These are phyloP conservation scores for Rhagoletis pomonella DNA, from an alignment of 1,140 invertebrate species.

Conservation along the genomic window DNA sequence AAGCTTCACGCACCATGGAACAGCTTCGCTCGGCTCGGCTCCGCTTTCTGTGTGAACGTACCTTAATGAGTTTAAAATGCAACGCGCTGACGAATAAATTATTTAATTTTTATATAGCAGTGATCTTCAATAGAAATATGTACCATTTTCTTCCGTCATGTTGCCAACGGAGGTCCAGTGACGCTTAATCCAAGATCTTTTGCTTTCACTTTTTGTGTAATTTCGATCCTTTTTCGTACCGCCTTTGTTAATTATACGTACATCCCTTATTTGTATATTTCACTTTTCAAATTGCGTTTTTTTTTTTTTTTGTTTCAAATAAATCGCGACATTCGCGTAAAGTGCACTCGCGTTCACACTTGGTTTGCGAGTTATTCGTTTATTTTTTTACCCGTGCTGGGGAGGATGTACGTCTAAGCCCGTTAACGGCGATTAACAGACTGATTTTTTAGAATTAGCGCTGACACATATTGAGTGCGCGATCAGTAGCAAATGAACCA, in stretches of 20 bases:
- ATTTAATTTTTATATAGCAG: no score
- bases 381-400: neutral
- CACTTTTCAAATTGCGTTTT: neutral
- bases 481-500: constrained; percentile 47
- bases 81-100: no score
- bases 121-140: neutral
- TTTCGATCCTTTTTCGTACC: neutral
- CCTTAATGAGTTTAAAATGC: no score
- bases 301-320: neutral
- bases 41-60: no score
- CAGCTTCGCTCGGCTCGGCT: no score
- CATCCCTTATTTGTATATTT: neutral
- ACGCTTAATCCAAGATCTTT: neutral
- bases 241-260: neutral
- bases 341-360: neutral
- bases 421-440: constrained; percentile 70
- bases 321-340: neutral
- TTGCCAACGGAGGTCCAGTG: neutral
- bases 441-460: constrained; percentile 60
- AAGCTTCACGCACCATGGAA: no score
- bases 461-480: constrained; percentile 29
- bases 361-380: neutral
- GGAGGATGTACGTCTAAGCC: constrained; percentile 62
- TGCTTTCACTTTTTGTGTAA: neutral
- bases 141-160: constrained; percentile 50